phyloP scores from a whole-genome alignment of 2,113 vertebrate species.

The Rhinoderma darwinii region DNA sequence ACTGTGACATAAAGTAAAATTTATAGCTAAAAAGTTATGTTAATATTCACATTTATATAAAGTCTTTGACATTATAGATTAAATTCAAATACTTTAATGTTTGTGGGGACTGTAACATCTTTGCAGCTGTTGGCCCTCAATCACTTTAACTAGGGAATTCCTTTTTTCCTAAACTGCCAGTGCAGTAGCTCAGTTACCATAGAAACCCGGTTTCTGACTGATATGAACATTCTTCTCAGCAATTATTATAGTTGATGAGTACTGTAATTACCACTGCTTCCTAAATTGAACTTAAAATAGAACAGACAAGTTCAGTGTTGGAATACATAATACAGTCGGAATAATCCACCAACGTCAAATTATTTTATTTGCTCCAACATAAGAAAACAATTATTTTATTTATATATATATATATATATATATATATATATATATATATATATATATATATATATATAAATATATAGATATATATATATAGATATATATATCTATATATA shows the following conservation, averaged over 20 bases:
- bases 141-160: slow-evolving; percentile 65
- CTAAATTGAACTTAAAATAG: slow-evolving; percentile 71
- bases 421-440: too few relatives aligned
- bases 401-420: not conserved
- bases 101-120: slow-evolving; percentile 31
- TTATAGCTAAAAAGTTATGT: not conserved
- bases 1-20: not conserved
- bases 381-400: not conserved
- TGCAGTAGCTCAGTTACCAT: slow-evolving; percentile 66
- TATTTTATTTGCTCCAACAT: not conserved
- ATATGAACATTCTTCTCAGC: slow-evolving; percentile 66
- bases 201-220: slow-evolving; percentile 63
- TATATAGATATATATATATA: too few relatives aligned
- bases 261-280: slow-evolving; percentile 68
- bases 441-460: too few relatives aligned
- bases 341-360: slow-evolving; percentile 26
- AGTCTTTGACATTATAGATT: not conserved
- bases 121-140: slow-evolving; percentile 64
- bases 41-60: not conserved
- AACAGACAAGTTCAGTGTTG: slow-evolving; percentile 62
- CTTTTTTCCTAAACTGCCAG: slow-evolving; percentile 62
- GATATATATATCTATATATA: too few relatives aligned
- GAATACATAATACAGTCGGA: slow-evolving; percentile 60
- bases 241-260: slow-evolving; percentile 72
- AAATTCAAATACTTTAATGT: slow-evolving; percentile 9